A percentile compares a stretch with the other conserved stretches of the same genome.
phyloP scores from a whole-genome alignment of 2,113 vertebrate species.

The Oryzias woworae region DNA sequence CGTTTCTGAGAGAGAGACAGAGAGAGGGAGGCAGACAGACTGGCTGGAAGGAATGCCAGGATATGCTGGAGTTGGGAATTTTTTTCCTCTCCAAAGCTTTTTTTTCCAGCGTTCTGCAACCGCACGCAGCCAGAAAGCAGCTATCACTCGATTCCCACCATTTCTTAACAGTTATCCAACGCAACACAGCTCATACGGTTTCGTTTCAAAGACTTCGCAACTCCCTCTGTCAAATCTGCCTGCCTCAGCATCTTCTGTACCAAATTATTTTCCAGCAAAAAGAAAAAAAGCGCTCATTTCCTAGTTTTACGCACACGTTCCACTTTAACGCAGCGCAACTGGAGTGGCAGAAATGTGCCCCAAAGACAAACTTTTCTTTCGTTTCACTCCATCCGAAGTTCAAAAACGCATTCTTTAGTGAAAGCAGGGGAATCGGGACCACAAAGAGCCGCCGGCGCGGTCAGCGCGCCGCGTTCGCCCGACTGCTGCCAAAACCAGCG shows the following conservation, averaged over 20 bases:
- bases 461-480: not conserved
- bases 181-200: slow-evolving; percentile 18
- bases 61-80: slow-evolving; percentile 74
- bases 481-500: not conserved
- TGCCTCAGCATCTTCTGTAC: slow-evolving; percentile 69
- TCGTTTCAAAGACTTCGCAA: slow-evolving; percentile 62
- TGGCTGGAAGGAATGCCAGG: slow-evolving; percentile 79
- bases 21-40: slow-evolving; percentile 46
- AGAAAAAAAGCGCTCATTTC: slow-evolving; percentile 42
- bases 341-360: slow-evolving; percentile 4
- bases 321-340: too few relatives aligned
- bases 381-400: slow-evolving; percentile 71
- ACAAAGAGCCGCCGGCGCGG: slow-evolving; percentile 31
- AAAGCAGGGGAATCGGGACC: slow-evolving; percentile 44
- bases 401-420: slow-evolving; percentile 64
- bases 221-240: slow-evolving; percentile 58
- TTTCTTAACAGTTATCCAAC: slow-evolving; percentile 13
- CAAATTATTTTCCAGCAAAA: slow-evolving; percentile 43
- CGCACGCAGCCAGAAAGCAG: slow-evolving; percentile 39
- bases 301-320: slow-evolving; percentile 23
- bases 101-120: slow-evolving; percentile 47
- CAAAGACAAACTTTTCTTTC: slow-evolving; percentile 27
- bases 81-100: slow-evolving; percentile 45
- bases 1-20: slow-evolving; percentile 59
- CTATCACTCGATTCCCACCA: not conserved